A percentile compares a stretch with the other conserved stretches of the same genome.
phyloP scores from a whole-genome alignment of 92 coral and sea anemone genomes.

The Epizoanthus rinbou region DNA sequence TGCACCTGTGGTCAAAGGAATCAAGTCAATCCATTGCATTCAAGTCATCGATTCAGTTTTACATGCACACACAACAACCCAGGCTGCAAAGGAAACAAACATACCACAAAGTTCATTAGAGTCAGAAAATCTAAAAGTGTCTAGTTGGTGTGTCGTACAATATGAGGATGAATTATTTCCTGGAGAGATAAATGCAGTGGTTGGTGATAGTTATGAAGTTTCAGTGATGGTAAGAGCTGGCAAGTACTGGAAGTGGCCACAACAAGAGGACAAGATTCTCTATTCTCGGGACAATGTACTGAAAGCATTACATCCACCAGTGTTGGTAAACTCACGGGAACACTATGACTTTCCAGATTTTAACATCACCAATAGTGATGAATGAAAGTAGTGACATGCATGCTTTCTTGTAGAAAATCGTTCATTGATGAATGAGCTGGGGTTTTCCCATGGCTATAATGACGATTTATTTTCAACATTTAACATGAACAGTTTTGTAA shows the following conservation, averaged over 20 bases:
- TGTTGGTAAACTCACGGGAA: slow-evolving; percentile 50
- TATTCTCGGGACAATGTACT: slow-evolving; percentile 43
- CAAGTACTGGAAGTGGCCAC: slow-evolving; percentile 55
- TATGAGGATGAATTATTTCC: slow-evolving; percentile 45
- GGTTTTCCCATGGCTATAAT: slow-evolving; percentile 39
- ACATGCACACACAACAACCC: slow-evolving; percentile 30
- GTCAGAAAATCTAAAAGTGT: slow-evolving; percentile 44
- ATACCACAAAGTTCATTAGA: slow-evolving; percentile 52
- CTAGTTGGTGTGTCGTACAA: slow-evolving; percentile 47
- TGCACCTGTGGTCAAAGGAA: slow-evolving; percentile 39
- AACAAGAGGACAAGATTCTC: slow-evolving; percentile 55
- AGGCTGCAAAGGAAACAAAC: slow-evolving; percentile 41
- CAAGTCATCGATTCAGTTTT: slow-evolving; percentile 43
- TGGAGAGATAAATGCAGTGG: slow-evolving; percentile 47
- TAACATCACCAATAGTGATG: slow-evolving; percentile 44
- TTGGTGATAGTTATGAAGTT: slow-evolving; percentile 43
- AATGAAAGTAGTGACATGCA: slow-evolving; percentile 42
- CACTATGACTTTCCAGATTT: slow-evolving; percentile 50
- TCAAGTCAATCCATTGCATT: slow-evolving; percentile 43
- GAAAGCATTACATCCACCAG: slow-evolving; percentile 47
- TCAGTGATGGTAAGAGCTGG: slow-evolving; percentile 54
- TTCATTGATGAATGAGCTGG: slow-evolving; percentile 47
- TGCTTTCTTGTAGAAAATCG: slow-evolving; percentile 21
- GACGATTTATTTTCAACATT: slow-evolving; percentile 30
- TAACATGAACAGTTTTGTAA: slow-evolving; percentile 17